Percentiles rank a stretch among this genome's conserved stretches.
phyloP scores from a whole-genome alignment of 2,888 invertebrate genomes.

The Agonum fuliginosum region DNA sequence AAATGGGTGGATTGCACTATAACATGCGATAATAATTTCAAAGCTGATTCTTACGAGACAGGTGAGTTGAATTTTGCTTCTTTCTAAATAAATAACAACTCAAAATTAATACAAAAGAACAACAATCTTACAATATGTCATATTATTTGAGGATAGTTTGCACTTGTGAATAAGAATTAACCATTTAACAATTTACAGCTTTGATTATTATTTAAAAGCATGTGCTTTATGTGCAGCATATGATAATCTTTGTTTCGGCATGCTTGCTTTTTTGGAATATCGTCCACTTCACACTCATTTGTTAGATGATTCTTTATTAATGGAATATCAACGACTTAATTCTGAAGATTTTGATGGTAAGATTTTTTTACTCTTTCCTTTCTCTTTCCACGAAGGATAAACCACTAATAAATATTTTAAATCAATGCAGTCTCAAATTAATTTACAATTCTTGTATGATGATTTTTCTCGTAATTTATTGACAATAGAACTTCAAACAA shows the following conservation, averaged over 20 bases:
- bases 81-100: conserved; percentile 50
- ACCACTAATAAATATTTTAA: too few relatives aligned
- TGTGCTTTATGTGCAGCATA: conserved; percentile 47
- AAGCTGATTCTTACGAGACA: conserved; percentile 66
- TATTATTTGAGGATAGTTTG: not conserved
- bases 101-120: too few relatives aligned
- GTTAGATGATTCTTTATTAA: conserved; percentile 64
- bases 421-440: too few relatives aligned
- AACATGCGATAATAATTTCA: conserved; percentile 67
- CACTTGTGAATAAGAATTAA: conserved; percentile 24
- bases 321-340: conserved; percentile 67
- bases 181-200: conserved; percentile 37
- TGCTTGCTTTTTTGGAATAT: conserved; percentile 60
- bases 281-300: conserved; percentile 29
- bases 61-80: conserved; percentile 53
- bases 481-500: too few relatives aligned
- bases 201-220: conserved; percentile 47
- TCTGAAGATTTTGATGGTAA: conserved; percentile 67
- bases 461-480: too few relatives aligned
- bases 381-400: too few relatives aligned
- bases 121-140: conserved; percentile 21
- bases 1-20: conserved; percentile 70
- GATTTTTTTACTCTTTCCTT: conserved; percentile 53
- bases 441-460: too few relatives aligned
- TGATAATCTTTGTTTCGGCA: conserved; percentile 53